Conservation (phyloP, 2,113 vertebrate genomes). For the Oryzias celebensis region DNA sequence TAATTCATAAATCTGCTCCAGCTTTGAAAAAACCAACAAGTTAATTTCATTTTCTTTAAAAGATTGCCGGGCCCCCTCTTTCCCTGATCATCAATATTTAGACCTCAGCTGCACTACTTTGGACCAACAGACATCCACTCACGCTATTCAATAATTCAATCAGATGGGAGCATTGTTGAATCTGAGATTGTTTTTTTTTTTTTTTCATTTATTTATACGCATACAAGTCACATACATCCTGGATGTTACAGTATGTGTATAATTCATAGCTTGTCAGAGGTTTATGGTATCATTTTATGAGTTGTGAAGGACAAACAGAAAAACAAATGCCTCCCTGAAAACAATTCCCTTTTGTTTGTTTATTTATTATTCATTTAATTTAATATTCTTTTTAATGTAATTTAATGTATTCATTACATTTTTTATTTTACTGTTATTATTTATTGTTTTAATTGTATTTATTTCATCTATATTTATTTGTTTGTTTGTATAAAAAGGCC, state of each 20-base stretch:
- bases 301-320: conserved; percentile 1
- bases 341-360: neutral
- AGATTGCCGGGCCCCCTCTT: conserved; percentile 18
- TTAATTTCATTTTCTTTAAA: conserved; percentile 47
- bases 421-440: too few species aligned
- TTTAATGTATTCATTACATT: too few species aligned
- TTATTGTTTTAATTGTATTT: too few species aligned
- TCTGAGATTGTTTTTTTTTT: conserved; percentile 16
- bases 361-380: too few species aligned
- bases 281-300: conserved; percentile 36
- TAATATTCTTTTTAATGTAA: too few species aligned
- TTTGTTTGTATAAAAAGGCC: too few species aligned
- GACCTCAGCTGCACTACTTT: conserved; percentile 50
- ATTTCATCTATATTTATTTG: too few species aligned
- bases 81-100: conserved; percentile 68
- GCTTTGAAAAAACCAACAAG: conserved; percentile 51
- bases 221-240: conserved; percentile 32
- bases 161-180: conserved; percentile 48
- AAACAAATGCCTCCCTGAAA: conserved; percentile 22
- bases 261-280: conserved; percentile 45
- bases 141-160: conserved; percentile 63
- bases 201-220: conserved; percentile 31
- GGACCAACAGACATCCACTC: conserved; percentile 59
- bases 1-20: conserved; percentile 63
- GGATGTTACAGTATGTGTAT: conserved; percentile 44